Base-by-base conservation (phyloP, 2,888 invertebrate genomes). In the Microctonus aethiopoides region DNA sequence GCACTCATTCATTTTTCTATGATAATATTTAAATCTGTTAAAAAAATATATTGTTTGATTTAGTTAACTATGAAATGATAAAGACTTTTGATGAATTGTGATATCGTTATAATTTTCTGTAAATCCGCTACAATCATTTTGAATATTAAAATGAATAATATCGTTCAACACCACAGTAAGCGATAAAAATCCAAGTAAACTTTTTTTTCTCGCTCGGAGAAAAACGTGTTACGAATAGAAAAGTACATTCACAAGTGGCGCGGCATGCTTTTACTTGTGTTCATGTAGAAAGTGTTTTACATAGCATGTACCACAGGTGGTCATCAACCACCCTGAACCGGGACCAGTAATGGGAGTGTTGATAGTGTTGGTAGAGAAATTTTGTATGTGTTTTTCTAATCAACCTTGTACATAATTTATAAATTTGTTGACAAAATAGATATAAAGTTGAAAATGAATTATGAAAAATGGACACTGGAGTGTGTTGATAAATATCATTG, bases 1-100 rank as follows among this genome's bases (percentile, higher is more conserved):
- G 84, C 83, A 83, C 77, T 16, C 52, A 76, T 74, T 74, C 62
- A 5, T 39, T n/a, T n/a, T n/a, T n/a, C n/a, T n/a, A n/a, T n/a
- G n/a, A n/a, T n/a, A n/a, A n/a, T n/a, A n/a, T n/a, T n/a, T n/a
- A n/a, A n/a, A n/a, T n/a, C n/a, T n/a, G n/a, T n/a, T n/a, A n/a
- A n/a, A n/a, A n/a, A n/a, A n/a, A n/a, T n/a, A n/a, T n/a, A n/a
- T n/a, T n/a, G n/a, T n/a, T n/a, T n/a, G n/a, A n/a, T n/a, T n/a
- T n/a, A 32, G 32, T 32, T 32, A 6, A 32, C 3, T 5, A 32
- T 32, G 32, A 32, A 32, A 32, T 32, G 5, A 32, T 6, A 32
- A 32, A 32, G 6, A 5, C 1, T 10, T 9, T 10, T 10, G 9
- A 36, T 36, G 10, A 36, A 36, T 36, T 10, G 36, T 36, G 10